Evolutionary conservation across 92 coral and sea anemone genomes (phyloP), one percentile per base, ranked within the genome.

Genomic region (Parazoanthus swiftii): DNA sequence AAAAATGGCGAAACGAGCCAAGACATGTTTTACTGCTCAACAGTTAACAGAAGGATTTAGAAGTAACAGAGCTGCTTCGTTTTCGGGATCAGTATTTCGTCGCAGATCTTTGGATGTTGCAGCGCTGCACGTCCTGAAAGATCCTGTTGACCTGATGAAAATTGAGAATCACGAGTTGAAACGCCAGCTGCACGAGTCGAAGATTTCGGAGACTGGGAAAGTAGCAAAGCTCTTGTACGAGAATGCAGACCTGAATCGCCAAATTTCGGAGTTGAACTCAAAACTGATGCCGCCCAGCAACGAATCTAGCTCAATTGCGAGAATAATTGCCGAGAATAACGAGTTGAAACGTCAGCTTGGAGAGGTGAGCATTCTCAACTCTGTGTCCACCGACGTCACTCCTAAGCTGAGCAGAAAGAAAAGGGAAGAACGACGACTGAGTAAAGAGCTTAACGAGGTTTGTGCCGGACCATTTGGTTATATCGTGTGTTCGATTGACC

Each of bases 361-460:
- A 10, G 97, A 94, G 90, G 97, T 94, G 6, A 94, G 97, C 92
- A 94, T 94, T 88, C 88, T 92, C 65, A 94, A 94, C 84, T 94
- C 96, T 2, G 94, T 82, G 7, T 81, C 89, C 88, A 87, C 86
- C 26, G 97, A 94, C 33, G 86, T 88, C 16, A 94, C 97, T 3
- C 97, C 97, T 1, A 79, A 82, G 56, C 81, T 89, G 58, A 71
- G 85, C 68, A 88, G 97, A 35, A 94, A 92, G 79, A 89, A 50
- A 42, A 86, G 58, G 0, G 89, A 89, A 6, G 92, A 92, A 3
- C 81, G 93, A 77, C 89, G 92, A 80, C 70, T 86, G 59, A 85
- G 88, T 63, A 91, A 85, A 86, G 95, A 94, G 25, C 85, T 94
- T 39, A 92, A 86, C 75, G 97, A 94, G 95, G 97, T 94, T 36